Evolutionary conservation across 2,888 invertebrate species (phyloP).

Genomic region (Nomada ferruginata): DNA sequence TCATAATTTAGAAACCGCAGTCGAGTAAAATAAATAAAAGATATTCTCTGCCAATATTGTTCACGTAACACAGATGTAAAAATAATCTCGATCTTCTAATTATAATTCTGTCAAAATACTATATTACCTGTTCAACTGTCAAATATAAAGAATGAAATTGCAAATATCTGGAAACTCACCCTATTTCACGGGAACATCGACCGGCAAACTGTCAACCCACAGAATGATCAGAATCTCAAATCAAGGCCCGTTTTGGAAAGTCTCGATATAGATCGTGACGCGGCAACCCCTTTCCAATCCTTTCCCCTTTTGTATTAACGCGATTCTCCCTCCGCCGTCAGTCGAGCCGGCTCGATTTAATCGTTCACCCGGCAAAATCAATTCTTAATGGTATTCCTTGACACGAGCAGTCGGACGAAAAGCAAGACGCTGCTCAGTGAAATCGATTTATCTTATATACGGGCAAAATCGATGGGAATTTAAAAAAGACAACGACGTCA

Average conservation of each 20-base stretch:
- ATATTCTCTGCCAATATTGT: too few species aligned
- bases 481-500: slow-evolving; percentile 16
- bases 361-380: not conserved
- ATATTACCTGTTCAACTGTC: too few species aligned
- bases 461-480: slow-evolving; percentile 29
- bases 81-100: too few species aligned
- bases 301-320: not conserved
- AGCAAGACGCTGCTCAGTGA: not conserved
- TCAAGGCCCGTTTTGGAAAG: not conserved
- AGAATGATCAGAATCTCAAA: not conserved
- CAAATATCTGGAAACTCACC: too few species aligned
- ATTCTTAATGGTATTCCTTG: slow-evolving; percentile 4
- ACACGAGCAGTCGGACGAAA: slow-evolving; percentile 24
- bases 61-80: too few species aligned
- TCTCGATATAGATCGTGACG: not conserved
- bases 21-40: too few species aligned
- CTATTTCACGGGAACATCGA: too few species aligned
- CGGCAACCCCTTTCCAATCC: not conserved
- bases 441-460: slow-evolving; percentile 6
- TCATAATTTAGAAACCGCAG: not conserved
- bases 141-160: too few species aligned
- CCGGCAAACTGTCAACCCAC: not conserved
- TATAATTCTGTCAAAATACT: too few species aligned
- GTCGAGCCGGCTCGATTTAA: slow-evolving; percentile 2
- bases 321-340: not conserved